phyloP scores from a whole-genome alignment of 2,888 invertebrate species.

The Torymus auratus region DNA sequence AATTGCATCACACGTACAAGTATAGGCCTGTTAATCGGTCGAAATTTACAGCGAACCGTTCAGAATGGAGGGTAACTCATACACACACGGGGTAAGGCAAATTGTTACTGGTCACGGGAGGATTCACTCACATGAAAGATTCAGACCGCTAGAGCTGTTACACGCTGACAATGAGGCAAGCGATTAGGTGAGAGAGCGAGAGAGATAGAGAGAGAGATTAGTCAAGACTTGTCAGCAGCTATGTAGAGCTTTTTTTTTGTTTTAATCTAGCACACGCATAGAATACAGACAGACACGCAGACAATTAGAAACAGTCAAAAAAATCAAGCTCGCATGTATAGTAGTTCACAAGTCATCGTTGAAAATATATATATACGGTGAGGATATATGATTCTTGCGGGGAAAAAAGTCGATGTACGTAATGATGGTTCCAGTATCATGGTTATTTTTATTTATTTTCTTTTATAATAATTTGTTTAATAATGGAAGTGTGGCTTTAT shows the following conservation, averaged over 20 bases:
- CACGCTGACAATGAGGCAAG: slow-evolving; percentile 51
- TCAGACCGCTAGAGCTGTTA: not conserved
- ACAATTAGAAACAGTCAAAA: slow-evolving; percentile 69
- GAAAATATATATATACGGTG: not conserved
- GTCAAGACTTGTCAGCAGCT: slow-evolving; percentile 60
- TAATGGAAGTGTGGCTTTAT: no score
- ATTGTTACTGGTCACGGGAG: no score
- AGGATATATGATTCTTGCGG: not conserved
- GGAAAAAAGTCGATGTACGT: no score
- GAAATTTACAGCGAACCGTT: no score
- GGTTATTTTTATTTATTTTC: no score
- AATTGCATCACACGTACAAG: no score
- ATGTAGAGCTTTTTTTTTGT: slow-evolving; percentile 12
- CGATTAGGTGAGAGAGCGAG: slow-evolving; percentile 42
- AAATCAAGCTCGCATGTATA: slow-evolving; percentile 67
- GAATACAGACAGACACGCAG: slow-evolving; percentile 68
- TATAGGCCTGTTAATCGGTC: no score
- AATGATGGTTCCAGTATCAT: no score
- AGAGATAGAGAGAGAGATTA: slow-evolving; percentile 30
- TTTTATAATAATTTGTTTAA: no score
- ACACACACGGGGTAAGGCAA: no score
- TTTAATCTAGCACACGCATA: slow-evolving; percentile 67
- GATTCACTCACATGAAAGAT: not conserved
- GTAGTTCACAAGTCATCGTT: slow-evolving; percentile 11
- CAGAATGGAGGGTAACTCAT: no score